Percentiles rank a stretch among this genome's conserved stretches.
Evolutionary conservation across 2,888 invertebrate genomes (phyloP).

Genomic region (Lycaena phlaeas): DNA sequence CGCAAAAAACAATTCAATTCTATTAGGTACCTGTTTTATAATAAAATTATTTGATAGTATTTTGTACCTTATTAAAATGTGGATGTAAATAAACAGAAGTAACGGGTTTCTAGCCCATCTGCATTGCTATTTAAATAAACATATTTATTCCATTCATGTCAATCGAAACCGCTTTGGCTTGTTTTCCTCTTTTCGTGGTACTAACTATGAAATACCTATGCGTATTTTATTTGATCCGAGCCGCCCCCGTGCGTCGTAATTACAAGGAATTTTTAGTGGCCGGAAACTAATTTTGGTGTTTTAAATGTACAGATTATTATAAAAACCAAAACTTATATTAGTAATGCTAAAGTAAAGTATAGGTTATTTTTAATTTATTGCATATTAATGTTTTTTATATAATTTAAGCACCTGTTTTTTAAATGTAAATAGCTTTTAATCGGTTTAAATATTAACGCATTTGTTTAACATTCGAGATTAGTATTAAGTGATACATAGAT

Average conservation of each 20-base stretch:
- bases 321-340: background rate
- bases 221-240: slow-evolving; percentile 16
- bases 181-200: slow-evolving; percentile 19
- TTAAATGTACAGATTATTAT: background rate
- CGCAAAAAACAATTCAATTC: background rate
- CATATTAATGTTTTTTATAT: too few relatives aligned
- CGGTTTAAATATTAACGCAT: too few relatives aligned
- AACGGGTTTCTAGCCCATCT: slow-evolving; percentile 15
- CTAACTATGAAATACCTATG: slow-evolving; percentile 17
- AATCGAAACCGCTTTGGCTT: slow-evolving; percentile 18
- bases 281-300: slow-evolving; percentile 13
- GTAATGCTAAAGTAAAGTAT: background rate
- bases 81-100: slow-evolving; percentile 11
- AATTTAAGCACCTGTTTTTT: too few relatives aligned
- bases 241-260: slow-evolving; percentile 15
- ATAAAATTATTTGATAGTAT: too few relatives aligned
- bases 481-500: too few relatives aligned
- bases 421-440: too few relatives aligned
- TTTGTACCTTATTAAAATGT: background rate
- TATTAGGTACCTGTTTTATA: too few relatives aligned
- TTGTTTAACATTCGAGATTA: too few relatives aligned
- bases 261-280: slow-evolving; percentile 13
- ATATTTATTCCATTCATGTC: slow-evolving; percentile 20
- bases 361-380: too few relatives aligned
- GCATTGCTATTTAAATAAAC: slow-evolving; percentile 18